Evolutionary conservation across 2,888 invertebrate genomes (phyloP), one percentile per base, ranked within the genome.

Genomic region (Sinodicranocentrus sp.): DNA sequence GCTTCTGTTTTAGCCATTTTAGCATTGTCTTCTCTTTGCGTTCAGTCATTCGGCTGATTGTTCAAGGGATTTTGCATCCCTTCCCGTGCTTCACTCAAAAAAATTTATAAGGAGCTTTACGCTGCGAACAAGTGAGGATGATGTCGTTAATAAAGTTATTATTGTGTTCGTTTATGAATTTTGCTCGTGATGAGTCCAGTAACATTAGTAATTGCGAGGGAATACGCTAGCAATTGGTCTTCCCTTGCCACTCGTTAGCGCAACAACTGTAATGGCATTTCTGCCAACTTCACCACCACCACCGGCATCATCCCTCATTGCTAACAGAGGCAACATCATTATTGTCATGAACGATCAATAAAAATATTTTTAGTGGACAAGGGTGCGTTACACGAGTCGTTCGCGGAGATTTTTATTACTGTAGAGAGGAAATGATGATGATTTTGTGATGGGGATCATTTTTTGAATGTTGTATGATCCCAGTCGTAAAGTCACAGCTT

Each of bases 1-100:
- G 88, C 83, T 88, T 88, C 77, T 88, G 88, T 80, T 87, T 88
- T 54, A 88, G 84, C 88, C 88, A 88, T 87, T 88, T 88, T 75
- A 88, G 84, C 88, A 88, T 88, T 80, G 85, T 88, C 75, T 68
- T 83, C 57, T 83, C 75, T 77, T 72, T 80, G 52, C 77, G 68
- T 25, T 78, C 77, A 71, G 28, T 79, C 79, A 79, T 79, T 76
- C 75, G 59, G 77, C 67, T 33, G 76, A 48, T 57, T 77, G 43
- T 68, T 48, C 44, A 70, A 63, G 70, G 71, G 61, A 79, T 61
- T 44, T 21, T 33, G 48, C 63, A 59, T 71, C 61, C 79, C 70
- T 71, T 63, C 52, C 72, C 63, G 54, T 25, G 44, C 43, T 48
- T 39, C 52, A 15, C 54, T 19, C n/a, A 25, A 63, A n/a, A 72